phyloP scores from a whole-genome alignment of 2,797 vertebrate genomes.

The Odontamblyopus rebecca region DNA sequence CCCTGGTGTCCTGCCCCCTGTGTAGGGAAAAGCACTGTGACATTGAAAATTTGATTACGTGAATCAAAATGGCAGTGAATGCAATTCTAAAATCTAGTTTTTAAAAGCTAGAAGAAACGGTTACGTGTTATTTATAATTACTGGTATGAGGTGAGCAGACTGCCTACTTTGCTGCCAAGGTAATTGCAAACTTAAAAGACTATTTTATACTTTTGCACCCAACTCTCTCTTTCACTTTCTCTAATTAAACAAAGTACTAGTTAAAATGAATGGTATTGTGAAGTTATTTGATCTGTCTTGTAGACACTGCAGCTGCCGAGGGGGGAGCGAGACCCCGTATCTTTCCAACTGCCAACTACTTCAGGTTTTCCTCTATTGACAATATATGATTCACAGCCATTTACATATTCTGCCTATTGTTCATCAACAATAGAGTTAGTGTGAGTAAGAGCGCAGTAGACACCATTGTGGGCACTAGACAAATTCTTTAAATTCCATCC shows the following conservation, averaged over 20 bases:
- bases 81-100: neutral
- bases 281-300: neutral
- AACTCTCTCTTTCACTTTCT: too few species aligned
- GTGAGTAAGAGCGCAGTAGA: slow-evolving; percentile 43
- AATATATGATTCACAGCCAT: slow-evolving; percentile 56
- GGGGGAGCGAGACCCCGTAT: neutral
- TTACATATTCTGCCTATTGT: slow-evolving; percentile 60
- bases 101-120: neutral
- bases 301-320: neutral
- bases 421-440: slow-evolving; percentile 63
- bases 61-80: neutral
- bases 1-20: slow-evolving; percentile 57
- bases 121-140: too few species aligned
- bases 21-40: slow-evolving; percentile 42
- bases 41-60: neutral
- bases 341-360: slow-evolving; percentile 18
- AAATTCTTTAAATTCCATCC: slow-evolving; percentile 60
- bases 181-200: too few species aligned
- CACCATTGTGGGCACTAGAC: slow-evolving; percentile 26
- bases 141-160: neutral
- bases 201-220: neutral
- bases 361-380: slow-evolving; percentile 23
- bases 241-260: neutral
- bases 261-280: neutral
- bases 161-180: neutral